phyloP scores from a whole-genome alignment of 2,888 invertebrate genomes.

The Cecidostiba fungosa region DNA sequence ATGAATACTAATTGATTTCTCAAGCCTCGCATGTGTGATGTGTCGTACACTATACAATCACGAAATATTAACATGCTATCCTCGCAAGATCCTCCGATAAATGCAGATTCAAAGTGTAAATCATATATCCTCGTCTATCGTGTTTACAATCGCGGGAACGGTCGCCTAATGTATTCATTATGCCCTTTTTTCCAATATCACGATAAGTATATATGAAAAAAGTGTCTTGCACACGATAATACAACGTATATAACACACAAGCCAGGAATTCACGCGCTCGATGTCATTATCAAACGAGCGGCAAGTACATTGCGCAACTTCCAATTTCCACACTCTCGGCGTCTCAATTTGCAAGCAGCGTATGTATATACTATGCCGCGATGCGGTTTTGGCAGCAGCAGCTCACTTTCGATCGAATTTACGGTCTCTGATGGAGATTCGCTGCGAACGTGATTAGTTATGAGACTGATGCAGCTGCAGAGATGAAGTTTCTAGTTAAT shows the following conservation, averaged over 20 bases:
- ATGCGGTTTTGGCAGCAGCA: conserved; percentile 6
- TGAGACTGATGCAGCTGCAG: background rate
- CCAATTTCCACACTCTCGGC: conserved; percentile 45
- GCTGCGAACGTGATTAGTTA: background rate
- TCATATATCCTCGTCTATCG: conserved; percentile 9
- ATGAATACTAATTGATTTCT: conserved; percentile 26
- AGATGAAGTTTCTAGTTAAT: background rate
- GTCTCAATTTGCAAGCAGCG: conserved; percentile 29
- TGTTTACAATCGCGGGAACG: conserved; percentile 19
- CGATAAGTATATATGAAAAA: conserved; percentile 1
- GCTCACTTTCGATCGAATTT: background rate
- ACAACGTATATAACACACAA: background rate
- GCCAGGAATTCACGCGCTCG: conserved; percentile 26
- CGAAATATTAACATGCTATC: conserved; percentile 10
- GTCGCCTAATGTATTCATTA: conserved; percentile 5
- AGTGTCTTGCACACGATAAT: background rate
- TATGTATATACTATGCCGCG: background rate
- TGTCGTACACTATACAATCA: background rate
- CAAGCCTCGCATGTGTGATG: background rate
- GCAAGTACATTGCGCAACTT: conserved; percentile 20
- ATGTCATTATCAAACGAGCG: conserved; percentile 52
- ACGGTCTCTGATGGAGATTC: background rate
- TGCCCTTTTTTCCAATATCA: background rate
- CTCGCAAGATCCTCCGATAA: background rate
- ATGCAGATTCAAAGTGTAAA: conserved; percentile 9